Percentiles rank a stretch among this genome's conserved stretches.
These are phyloP conservation scores for Ips nitidus DNA, from an alignment of 1,140 invertebrate genomes.

Conservation along the genomic window DNA sequence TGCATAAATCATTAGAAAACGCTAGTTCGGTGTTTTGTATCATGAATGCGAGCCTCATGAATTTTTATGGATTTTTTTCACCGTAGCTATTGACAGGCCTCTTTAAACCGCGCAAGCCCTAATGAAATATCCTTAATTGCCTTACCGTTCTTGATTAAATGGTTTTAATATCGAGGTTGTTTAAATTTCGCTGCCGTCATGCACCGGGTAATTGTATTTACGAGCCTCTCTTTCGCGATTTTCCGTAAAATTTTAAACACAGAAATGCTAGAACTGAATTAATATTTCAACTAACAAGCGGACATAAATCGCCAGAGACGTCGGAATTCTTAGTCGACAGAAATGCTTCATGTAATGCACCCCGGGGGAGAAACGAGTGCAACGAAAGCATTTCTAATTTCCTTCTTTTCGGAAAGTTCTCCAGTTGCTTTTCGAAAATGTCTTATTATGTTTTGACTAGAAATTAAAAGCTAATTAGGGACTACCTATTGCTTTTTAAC, in stretches of 20 bases:
- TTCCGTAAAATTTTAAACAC: background rate
- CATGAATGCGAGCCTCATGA: slow-evolving; percentile 26
- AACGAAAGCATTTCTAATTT: too few relatives aligned
- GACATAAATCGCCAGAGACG: slow-evolving; percentile 3
- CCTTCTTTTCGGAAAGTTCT: too few relatives aligned
- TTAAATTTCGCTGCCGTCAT: slow-evolving; percentile 3
- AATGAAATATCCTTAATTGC: slow-evolving; percentile 35
- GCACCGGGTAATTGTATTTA: background rate
- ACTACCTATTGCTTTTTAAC: too few relatives aligned
- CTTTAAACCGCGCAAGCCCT: background rate
- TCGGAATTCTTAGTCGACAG: slow-evolving; percentile 1
- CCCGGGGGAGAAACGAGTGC: background rate
- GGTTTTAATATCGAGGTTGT: slow-evolving; percentile 8
- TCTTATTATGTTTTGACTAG: too few relatives aligned
- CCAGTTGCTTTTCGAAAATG: too few relatives aligned
- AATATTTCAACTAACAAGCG: slow-evolving; percentile 5
- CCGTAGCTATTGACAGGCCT: slow-evolving; percentile 15
- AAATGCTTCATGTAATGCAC: slow-evolving; percentile 3
- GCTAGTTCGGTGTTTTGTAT: slow-evolving; percentile 30
- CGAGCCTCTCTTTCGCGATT: background rate
- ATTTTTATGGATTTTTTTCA: slow-evolving; percentile 34
- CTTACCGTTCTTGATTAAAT: slow-evolving; percentile 27
- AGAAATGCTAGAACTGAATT: background rate
- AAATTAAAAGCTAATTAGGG: too few relatives aligned
- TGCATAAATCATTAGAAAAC: slow-evolving; percentile 34